Evolutionary conservation across 2,113 vertebrate genomes (phyloP).

Genomic region (Nyctibius bracteatus): DNA sequence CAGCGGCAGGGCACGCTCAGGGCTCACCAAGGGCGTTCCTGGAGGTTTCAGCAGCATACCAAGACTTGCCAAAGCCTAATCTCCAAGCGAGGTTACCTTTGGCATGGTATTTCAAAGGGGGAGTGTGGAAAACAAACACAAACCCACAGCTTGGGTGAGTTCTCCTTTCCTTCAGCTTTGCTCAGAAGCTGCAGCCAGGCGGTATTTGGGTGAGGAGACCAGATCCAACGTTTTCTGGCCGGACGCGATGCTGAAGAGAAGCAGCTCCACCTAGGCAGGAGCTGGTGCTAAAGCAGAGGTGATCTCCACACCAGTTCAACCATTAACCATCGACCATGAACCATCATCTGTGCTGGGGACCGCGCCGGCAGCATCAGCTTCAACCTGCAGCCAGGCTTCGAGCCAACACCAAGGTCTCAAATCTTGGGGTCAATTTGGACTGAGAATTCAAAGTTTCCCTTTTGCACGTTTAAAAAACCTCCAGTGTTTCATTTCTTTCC

Average conservation of each 20-base stretch:
- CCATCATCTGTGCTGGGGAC: not conserved
- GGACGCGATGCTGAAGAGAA: not conserved
- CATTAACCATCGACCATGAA: not conserved
- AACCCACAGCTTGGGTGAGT: not conserved
- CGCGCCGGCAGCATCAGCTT: fast-evolving
- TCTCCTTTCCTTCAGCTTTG: not conserved
- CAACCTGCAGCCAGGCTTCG: fast-evolving
- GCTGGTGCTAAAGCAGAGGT: not conserved
- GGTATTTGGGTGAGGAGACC: not conserved
- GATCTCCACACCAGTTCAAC: not conserved
- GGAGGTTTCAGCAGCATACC: not conserved
- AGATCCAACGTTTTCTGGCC: not conserved
- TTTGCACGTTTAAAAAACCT: not conserved
- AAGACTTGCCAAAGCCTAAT: not conserved
- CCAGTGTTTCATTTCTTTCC: not conserved
- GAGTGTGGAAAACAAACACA: not conserved
- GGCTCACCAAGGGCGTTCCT: not conserved
- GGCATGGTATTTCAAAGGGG: not conserved
- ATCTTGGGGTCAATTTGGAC: not conserved
- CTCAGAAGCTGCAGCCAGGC: conserved; percentile 11
- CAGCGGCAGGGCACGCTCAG: fast-evolving
- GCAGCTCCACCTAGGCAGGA: conserved; percentile 57
- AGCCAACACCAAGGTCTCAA: not conserved
- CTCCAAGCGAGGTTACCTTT: not conserved
- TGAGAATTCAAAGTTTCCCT: not conserved